Evolutionary conservation across 2,113 vertebrate genomes (phyloP), one percentile per base, ranked within the genome.

Genomic region (Indicator maculatus): DNA sequence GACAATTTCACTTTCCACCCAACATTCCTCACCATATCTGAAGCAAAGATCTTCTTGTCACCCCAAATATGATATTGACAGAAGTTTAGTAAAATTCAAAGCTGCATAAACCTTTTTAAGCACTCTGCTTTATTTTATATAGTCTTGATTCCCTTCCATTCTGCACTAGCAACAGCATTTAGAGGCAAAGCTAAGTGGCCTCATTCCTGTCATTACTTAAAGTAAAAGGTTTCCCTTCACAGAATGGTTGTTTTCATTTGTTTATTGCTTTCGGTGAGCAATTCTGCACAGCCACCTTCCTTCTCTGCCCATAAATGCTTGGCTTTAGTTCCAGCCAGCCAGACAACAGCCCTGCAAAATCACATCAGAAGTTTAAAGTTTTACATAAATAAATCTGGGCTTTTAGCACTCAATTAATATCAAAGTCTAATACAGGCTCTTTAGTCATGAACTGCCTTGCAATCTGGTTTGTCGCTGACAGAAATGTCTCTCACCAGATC

Each of bases 211-310:
- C 47, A 67, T 90, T 90, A 64, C 66, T 76, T 93, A 53, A 79
- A 84, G 78, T 59, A 89, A 70, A 88, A 89, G 38, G 56, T 80
- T 92, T 91, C 52, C 91, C 79, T 82, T 93, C 89, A 92, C 67
- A 88, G 84, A 72, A 71, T 0, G 3, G 58, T 88, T 95, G 72
- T 88, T 95, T 83, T 86, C 41, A 14, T 59, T 92, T 65, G 67
- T 76, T 91, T 87, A 89, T 73, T 79, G 78, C 67, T 89, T 76
- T 76, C 76, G 78, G 78, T 70, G 55, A 87, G 72, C 0, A 1
- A 78, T 61, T 95, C 56, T 83, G 64, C 33, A 85, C 41, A 71
- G 58, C n/a, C 85, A 89, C 69, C 73, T 91, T 83, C 84, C 47
- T 87, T 53, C 82, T 58, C 72, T 93, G 89, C 75, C 80, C 88